Percentiles rank a stretch among this genome's conserved stretches.
Conservation (phyloP, 2,113 vertebrate species). For the Condylura cristata region DNA sequence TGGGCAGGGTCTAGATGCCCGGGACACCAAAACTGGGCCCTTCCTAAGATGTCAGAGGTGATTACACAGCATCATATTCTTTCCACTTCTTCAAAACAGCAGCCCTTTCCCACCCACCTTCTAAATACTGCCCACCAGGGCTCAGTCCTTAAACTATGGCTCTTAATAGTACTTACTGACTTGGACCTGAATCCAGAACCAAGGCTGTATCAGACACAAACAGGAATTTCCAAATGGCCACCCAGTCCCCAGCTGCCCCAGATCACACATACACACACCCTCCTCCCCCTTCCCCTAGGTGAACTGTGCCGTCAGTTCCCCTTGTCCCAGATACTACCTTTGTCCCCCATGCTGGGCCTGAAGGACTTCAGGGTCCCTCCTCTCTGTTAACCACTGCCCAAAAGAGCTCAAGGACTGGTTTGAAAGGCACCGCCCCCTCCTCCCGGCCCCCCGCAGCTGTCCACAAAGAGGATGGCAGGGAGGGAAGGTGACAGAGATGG, state of each 20-base stretch:
- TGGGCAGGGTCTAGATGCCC: slow-evolving; percentile 7
- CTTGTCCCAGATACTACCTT: slow-evolving; percentile 42
- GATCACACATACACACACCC: neutral
- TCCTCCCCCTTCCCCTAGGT: neutral
- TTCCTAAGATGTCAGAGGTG: neutral
- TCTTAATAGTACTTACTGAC: neutral
- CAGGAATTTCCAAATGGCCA: neutral
- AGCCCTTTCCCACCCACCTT: neutral
- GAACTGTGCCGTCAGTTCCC: neutral
- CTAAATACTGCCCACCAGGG: neutral
- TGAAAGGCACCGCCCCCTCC: slow-evolving; percentile 46
- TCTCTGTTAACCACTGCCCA: slow-evolving; percentile 27
- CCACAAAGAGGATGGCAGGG: slow-evolving; percentile 24
- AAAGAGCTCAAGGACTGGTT: slow-evolving; percentile 24
- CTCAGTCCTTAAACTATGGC: neutral
- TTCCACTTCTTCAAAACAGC: neutral
- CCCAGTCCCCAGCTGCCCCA: neutral
- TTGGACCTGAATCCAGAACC: slow-evolving; percentile 8
- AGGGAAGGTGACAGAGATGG: slow-evolving; percentile 60
- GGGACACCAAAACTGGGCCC: neutral
- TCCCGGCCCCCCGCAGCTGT: slow-evolving; percentile 47
- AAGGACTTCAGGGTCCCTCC: slow-evolving; percentile 31
- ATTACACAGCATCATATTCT: neutral
- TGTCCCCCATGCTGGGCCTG: slow-evolving; percentile 37
- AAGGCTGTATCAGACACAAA: neutral